Base-by-base conservation (phyloP, 2,797 vertebrate genomes). In the Gambelia wislizenii region DNA sequence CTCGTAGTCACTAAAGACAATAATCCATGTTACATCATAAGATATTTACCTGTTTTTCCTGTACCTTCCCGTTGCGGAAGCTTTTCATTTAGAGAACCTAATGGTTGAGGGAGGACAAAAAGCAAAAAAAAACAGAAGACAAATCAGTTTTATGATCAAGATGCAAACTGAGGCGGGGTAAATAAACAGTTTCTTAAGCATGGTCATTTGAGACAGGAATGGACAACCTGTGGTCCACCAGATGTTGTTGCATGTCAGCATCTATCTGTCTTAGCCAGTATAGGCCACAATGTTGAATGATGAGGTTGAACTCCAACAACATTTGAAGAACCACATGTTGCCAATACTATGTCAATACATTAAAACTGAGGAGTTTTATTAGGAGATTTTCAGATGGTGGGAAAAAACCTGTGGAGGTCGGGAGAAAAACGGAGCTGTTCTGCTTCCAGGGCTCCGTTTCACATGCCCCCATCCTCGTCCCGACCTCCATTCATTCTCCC, bases 11-110 rank as follows among this genome's bases (percentile, higher is more conserved):
- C 3, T 69, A 47, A 30, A 56, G 18, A 77, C 3, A 18, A n/a
- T 10, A 56, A 44, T 83, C 18, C 39, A 54, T 83, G 36, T 77
- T 86, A 30, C 52, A 76, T 54, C 0, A 12, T 93, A 83, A 94
- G 93, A 95, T 91, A 98, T 97, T 98, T 98, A 99, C 99, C 99
- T 98, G 98, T 79, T 98, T 98, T 99, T 95, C 98, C 98, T 30
- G 98, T 49, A 72, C 97, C 98, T 96, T 99, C 99, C 95, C 97
- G 96, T 69, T 98, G 97, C 8, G 98, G 98, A 0, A 97, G 79
- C 93, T 98, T 98, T 84, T 99, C 98, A 85, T 96, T 98, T 93
- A 98, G 92, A 61, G 99, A 98, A 90, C 98, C 99, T 99, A 92
- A 81, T 70, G 96, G 79, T 75, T 76, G 33, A 10, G 89, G 89